A percentile compares a stretch with the other conserved stretches of the same genome.
Evolutionary conservation across 2,888 invertebrate species (phyloP).

Genomic region (Noctua comes): DNA sequence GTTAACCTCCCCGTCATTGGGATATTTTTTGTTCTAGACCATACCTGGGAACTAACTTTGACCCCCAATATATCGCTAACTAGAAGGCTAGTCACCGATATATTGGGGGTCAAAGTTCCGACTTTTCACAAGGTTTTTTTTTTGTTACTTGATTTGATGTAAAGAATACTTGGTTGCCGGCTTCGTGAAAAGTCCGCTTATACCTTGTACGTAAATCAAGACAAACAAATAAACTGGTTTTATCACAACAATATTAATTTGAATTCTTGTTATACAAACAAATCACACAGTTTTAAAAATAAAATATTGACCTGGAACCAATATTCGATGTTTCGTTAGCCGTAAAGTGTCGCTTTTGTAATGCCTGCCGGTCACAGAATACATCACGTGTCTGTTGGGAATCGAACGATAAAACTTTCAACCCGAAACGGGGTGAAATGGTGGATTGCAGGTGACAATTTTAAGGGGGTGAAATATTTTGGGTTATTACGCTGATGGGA

Average conservation of each 20-base stretch:
- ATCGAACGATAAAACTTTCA: constrained; percentile 44
- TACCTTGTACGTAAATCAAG: neutral
- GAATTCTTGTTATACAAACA: neutral
- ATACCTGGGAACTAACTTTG: no score
- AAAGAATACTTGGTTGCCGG: no score
- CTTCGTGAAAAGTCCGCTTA: no score
- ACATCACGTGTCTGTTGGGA: constrained; percentile 12
- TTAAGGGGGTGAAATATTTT: neutral
- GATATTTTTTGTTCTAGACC: no score
- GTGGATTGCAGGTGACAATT: neutral
- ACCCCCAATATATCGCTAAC: no score
- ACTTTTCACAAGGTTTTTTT: no score
- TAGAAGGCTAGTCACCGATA: no score
- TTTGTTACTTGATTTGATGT: no score
- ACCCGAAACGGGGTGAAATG: constrained; percentile 9
- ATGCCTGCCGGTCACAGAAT: constrained; percentile 6
- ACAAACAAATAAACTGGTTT: neutral
- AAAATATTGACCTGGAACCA: neutral
- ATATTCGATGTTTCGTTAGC: constrained; percentile 16
- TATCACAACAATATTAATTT: neutral
- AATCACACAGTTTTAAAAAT: constrained; percentile 10
- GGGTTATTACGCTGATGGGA: neutral
- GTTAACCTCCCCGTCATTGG: no score
- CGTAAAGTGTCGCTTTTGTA: constrained; percentile 19
- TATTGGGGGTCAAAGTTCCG: no score